A percentile compares a stretch with the other conserved stretches of the same genome.
These are phyloP conservation scores for Selene dorsalis DNA, from an alignment of 2,797 vertebrate genomes.

Conservation along the genomic window DNA sequence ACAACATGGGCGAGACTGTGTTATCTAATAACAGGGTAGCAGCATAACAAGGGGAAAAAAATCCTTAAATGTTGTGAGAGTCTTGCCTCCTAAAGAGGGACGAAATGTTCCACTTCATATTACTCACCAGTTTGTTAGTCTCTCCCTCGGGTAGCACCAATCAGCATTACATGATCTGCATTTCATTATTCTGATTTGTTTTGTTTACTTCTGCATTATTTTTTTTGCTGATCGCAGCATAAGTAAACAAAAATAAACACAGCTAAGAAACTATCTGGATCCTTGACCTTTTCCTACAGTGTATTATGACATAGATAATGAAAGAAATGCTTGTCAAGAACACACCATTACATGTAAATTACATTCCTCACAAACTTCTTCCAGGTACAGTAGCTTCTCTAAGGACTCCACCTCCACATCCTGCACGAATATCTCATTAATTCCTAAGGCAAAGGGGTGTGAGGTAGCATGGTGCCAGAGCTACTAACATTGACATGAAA, in stretches of 20 bases:
- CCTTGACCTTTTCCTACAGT: background rate
- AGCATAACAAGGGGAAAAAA: conserved; percentile 44
- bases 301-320: background rate
- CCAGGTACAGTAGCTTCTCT: background rate
- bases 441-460: conserved; percentile 14
- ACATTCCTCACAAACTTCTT: conserved; percentile 9
- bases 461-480: conserved; percentile 8
- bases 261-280: background rate
- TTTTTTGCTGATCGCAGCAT: conserved; percentile 5
- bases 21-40: conserved; percentile 59
- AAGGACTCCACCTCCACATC: conserved; percentile 6
- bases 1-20: conserved; percentile 53
- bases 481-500: conserved; percentile 20
- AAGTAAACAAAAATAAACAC: conserved; percentile 13
- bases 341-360: background rate
- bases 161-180: conserved; percentile 25
- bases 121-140: conserved; percentile 34
- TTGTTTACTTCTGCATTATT: conserved; percentile 47
- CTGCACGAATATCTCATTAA: background rate
- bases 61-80: conserved; percentile 19
- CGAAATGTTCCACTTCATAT: conserved; percentile 49
- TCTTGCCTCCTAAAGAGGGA: conserved; percentile 35
- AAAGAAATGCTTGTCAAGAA: background rate
- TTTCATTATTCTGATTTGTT: conserved; percentile 47
- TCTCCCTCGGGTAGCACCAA: conserved; percentile 26